Evolutionary conservation across 2,888 invertebrate species (phyloP), one percentile per base, ranked within the genome.

Genomic region (Strigamia maritima): DNA sequence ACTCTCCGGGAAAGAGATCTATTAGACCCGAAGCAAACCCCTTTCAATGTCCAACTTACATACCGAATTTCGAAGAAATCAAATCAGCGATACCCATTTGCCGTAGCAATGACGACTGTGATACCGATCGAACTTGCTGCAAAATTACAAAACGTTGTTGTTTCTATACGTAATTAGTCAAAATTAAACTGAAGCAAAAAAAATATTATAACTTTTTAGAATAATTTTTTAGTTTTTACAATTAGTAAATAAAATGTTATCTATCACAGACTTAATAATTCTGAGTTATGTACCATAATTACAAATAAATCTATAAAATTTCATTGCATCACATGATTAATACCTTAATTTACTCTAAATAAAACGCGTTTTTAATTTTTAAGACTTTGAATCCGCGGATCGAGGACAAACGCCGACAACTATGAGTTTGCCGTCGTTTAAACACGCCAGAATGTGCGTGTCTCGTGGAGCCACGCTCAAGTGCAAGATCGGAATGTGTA

Each of bases 361-460:
- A 44, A 44, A 44, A 44, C 4, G 16, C 16, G 44, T 44, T n/a
- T 44, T 44, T 4, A 44, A 3, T 19, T 22, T 65, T 24, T 65
- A 65, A 24, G 60, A 24, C 24, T 65, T 65, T 0, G 60, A 24
- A 24, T 65, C 60, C 6, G 22, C 22, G 22, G 60, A 65, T 26
- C 38, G 79, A 24, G 77, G 60, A 7, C 60, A 65, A 24, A 80
- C 31, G 19, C 80, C 79, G 14, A 80, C 70, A 14, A 80, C 80
- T 28, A 80, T 80, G 16, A 80, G 49, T 60, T 79, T 76, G 16
- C 90, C 90, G 83, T 90, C 90, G 1, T 88, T 85, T 19, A 90
- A 85, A 0, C 90, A 89, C 0, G 88, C 89, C 81, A 90, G 84
- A 78, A 90, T 86, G 82, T 90, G 90, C 44, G 82, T 22, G 85